phyloP scores from a whole-genome alignment of 2,797 vertebrate genomes.

The Tympanoctomys barrerae region DNA sequence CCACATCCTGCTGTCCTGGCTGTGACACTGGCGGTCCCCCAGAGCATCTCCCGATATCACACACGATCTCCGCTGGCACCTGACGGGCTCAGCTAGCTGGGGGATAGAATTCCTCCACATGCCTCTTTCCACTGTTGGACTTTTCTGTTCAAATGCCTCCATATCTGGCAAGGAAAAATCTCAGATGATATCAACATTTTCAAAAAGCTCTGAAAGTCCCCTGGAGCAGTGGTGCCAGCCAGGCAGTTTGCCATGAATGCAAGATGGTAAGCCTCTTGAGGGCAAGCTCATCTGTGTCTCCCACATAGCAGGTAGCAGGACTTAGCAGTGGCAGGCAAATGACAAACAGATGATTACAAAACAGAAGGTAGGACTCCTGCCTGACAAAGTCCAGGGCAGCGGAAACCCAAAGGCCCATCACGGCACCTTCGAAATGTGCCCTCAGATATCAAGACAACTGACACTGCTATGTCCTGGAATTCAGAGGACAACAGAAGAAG shows the following conservation, averaged over 20 bases:
- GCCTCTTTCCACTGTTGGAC: background rate
- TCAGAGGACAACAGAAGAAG: background rate
- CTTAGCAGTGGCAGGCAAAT: background rate
- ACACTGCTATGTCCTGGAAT: background rate
- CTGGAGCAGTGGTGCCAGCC: fast-evolving
- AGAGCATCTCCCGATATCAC: background rate
- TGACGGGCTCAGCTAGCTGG: background rate
- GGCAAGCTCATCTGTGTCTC: background rate
- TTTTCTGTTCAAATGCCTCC: conserved; percentile 30
- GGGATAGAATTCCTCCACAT: background rate
- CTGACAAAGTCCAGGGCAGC: background rate
- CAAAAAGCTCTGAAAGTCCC: background rate
- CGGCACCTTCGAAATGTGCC: background rate
- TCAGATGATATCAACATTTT: background rate
- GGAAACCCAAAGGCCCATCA: background rate
- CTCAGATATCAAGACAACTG: background rate
- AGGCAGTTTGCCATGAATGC: background rate
- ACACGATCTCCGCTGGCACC: background rate
- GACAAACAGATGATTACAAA: background rate
- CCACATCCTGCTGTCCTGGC: too few species aligned
- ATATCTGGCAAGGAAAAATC: background rate
- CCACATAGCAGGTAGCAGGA: background rate
- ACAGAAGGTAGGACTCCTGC: background rate
- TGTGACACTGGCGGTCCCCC: background rate
- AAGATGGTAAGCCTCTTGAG: background rate